These are phyloP conservation scores for Arizona elegans DNA, from an alignment of 2,113 vertebrate genomes.

Conservation along the genomic window DNA sequence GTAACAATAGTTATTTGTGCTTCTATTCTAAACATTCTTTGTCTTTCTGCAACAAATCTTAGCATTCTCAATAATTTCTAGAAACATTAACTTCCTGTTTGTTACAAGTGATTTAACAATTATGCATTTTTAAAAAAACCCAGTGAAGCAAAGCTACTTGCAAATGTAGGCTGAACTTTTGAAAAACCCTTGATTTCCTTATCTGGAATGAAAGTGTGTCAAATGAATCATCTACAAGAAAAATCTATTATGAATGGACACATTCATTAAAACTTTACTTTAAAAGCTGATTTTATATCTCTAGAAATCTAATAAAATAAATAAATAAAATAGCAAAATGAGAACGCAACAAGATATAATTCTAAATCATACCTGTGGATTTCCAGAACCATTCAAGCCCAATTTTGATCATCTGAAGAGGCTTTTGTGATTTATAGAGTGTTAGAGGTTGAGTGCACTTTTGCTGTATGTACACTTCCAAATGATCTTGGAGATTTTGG, in stretches of 20 bases:
- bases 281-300: constrained; percentile 24
- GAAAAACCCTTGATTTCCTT: not conserved
- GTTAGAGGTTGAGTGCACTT: constrained; percentile 88
- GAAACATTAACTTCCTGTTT: not conserved
- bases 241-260: not conserved
- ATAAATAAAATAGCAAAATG: too few relatives aligned
- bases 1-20: not conserved
- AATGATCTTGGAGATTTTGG: constrained; percentile 94
- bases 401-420: constrained; percentile 82
- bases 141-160: not conserved
- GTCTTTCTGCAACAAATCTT: not conserved
- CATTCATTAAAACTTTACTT: not conserved
- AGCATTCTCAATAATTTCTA: not conserved
- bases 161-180: not conserved
- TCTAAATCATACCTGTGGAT: constrained; percentile 82
- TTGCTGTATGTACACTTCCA: constrained; percentile 93
- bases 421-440: constrained; percentile 85
- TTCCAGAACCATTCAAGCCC: constrained; percentile 89
- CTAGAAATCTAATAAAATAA: too few relatives aligned
- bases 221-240: not conserved
- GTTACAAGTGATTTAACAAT: not conserved
- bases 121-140: not conserved
- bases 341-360: not conserved
- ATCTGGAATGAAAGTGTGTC: not conserved
- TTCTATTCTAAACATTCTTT: not conserved